Conservation (phyloP, 1,140 invertebrate genomes). For the Onthophagus taurus region DNA sequence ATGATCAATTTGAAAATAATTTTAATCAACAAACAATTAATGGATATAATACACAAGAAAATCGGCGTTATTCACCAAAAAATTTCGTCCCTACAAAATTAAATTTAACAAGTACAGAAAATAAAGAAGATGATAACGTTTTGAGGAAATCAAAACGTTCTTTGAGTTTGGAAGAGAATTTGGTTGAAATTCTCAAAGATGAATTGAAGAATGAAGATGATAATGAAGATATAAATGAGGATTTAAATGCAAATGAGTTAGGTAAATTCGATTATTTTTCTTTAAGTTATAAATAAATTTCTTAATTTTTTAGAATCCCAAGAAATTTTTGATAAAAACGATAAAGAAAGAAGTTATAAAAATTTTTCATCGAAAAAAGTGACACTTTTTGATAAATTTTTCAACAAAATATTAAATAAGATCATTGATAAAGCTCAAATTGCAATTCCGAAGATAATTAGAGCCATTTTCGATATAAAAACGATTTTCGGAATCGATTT, state of each 20-base stretch:
- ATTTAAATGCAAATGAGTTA: background rate
- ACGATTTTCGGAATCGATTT: constrained; percentile 18
- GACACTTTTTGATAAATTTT: constrained; percentile 13
- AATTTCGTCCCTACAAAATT: too few relatives aligned
- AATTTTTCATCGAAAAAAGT: background rate
- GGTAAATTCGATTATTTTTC: constrained; percentile 10
- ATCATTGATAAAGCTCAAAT: constrained; percentile 17
- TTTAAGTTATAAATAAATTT: constrained; percentile 7
- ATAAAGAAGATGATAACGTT: too few relatives aligned
- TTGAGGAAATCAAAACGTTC: too few relatives aligned
- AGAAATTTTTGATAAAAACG: background rate
- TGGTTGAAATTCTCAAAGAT: too few relatives aligned
- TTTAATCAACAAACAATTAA: too few relatives aligned
- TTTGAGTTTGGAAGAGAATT: too few relatives aligned
- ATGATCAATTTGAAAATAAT: too few relatives aligned
- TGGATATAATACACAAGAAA: too few relatives aligned
- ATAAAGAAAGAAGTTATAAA: constrained; percentile 5
- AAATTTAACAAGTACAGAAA: too few relatives aligned
- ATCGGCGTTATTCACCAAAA: too few relatives aligned
- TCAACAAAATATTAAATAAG: constrained; percentile 30
- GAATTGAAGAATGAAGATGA: too few relatives aligned
- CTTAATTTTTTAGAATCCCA: constrained; percentile 7
- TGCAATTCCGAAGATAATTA: constrained; percentile 23
- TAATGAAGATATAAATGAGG: background rate
- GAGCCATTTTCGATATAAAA: constrained; percentile 21